phyloP scores from a whole-genome alignment of 2,888 invertebrate species.

The Lasioglossum morio region DNA sequence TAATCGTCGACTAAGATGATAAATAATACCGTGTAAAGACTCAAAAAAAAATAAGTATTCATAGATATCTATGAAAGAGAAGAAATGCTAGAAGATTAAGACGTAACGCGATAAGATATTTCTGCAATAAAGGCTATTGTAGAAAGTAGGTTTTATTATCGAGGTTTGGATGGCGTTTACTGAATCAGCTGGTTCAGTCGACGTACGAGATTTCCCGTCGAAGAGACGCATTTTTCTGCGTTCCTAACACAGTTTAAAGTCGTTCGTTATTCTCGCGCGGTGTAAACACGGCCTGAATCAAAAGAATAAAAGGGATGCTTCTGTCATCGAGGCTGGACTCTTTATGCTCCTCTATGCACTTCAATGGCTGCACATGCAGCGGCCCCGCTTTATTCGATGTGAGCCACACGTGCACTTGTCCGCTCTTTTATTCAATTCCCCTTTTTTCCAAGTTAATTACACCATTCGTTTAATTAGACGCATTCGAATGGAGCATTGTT shows the following conservation, averaged over 20 bases:
- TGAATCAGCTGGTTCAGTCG: too few relatives aligned
- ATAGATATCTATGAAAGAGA: conserved; percentile 4
- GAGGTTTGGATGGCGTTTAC: neutral
- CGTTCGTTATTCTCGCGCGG: conserved; percentile 13
- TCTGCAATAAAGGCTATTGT: conserved; percentile 3
- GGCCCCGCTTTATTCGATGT: too few relatives aligned
- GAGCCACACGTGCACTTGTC: too few relatives aligned
- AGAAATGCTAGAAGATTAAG: neutral
- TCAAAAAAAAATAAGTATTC: neutral
- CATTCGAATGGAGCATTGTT: neutral
- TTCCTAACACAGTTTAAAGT: conserved; percentile 50
- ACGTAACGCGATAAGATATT: conserved; percentile 40
- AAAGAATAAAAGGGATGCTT: too few relatives aligned
- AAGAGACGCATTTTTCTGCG: conserved; percentile 18
- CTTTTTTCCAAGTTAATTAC: neutral
- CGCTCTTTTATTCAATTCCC: conserved; percentile 18
- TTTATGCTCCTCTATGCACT: conserved; percentile 31
- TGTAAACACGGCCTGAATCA: too few relatives aligned
- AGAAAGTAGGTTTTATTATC: conserved; percentile 32
- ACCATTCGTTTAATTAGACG: neutral
- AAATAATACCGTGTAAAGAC: too few relatives aligned
- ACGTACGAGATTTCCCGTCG: neutral
- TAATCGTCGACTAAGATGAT: too few relatives aligned
- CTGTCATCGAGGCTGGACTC: too few relatives aligned
- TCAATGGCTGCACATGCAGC: neutral